A percentile compares a stretch with the other conserved stretches of the same genome.
These are phyloP conservation scores for Solea senegalensis DNA, from an alignment of 2,113 vertebrate genomes.

Conservation along the genomic window DNA sequence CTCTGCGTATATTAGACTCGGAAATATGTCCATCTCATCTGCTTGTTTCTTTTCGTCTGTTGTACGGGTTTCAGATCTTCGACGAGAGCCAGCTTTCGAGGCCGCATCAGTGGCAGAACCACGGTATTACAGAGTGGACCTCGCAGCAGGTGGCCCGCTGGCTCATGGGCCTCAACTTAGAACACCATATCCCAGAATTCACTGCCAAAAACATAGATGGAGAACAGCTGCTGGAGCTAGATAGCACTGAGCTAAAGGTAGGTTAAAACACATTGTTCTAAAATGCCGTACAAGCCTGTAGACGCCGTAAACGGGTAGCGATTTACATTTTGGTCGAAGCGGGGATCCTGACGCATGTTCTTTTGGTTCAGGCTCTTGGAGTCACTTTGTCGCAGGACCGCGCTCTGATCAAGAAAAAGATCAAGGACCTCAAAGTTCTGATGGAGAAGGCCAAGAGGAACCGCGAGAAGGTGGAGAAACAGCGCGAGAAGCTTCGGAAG, in stretches of 20 bases:
- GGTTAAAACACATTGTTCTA: conserved; percentile 6
- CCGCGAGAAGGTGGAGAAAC: conserved; percentile 92
- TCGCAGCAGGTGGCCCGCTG: conserved; percentile 93
- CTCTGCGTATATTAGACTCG: not conserved
- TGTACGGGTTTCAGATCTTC: conserved; percentile 83
- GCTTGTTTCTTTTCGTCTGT: not conserved
- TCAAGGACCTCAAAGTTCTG: conserved; percentile 92
- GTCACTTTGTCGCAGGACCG: conserved; percentile 90
- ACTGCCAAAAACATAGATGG: conserved; percentile 91
- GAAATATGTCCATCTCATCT: not conserved
- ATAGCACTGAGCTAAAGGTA: conserved; percentile 92
- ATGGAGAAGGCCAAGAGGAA: conserved; percentile 90
- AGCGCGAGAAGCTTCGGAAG: conserved; percentile 86
- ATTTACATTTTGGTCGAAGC: not conserved
- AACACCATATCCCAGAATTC: conserved; percentile 93
- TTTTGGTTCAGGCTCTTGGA: conserved; percentile 85
- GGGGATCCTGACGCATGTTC: not conserved
- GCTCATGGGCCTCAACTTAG: conserved; percentile 90
- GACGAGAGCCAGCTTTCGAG: conserved; percentile 88
- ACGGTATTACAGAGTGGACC: conserved; percentile 89
- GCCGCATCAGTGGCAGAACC: conserved; percentile 86
- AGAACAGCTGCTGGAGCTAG: conserved; percentile 90
- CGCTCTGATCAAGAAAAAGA: conserved; percentile 90
- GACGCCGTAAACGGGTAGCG: not conserved
- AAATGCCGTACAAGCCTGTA: too few relatives aligned